Evolutionary conservation across 2,888 invertebrate genomes (phyloP).

Genomic region (Smittia aterrima): DNA sequence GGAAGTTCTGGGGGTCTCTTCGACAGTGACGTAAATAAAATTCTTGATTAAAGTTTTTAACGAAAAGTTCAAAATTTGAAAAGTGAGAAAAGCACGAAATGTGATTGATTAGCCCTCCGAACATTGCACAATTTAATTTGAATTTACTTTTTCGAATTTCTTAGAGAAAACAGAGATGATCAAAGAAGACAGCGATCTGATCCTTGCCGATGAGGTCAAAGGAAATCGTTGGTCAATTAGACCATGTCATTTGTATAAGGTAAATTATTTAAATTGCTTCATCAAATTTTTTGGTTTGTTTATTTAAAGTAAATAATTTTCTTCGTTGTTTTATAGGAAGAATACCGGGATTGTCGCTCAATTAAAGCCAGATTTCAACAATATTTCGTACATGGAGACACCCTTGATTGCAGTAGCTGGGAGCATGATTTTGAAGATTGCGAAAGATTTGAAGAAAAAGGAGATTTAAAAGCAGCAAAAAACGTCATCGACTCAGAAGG

Average conservation of each 20-base stretch:
- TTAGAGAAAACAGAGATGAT: background rate
- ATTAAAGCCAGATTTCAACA: conserved; percentile 78
- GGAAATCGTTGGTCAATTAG: conserved; percentile 58
- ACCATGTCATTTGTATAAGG: conserved; percentile 74
- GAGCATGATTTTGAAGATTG: conserved; percentile 75
- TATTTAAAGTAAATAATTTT: background rate
- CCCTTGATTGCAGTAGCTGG: conserved; percentile 76
- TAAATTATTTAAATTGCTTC: too few relatives aligned
- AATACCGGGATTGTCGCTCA: conserved; percentile 77
- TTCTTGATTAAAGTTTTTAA: too few relatives aligned
- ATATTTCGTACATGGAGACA: conserved; percentile 75
- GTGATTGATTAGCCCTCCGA: too few relatives aligned
- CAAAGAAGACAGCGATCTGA: conserved; percentile 31
- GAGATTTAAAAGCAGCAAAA: conserved; percentile 61
- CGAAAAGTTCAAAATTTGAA: too few relatives aligned
- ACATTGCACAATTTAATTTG: too few relatives aligned
- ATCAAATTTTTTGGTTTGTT: background rate
- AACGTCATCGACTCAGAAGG: conserved; percentile 72
- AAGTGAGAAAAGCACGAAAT: too few relatives aligned
- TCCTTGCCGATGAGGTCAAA: conserved; percentile 32
- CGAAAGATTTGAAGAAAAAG: conserved; percentile 63
- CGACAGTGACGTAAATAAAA: too few relatives aligned
- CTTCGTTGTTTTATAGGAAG: conserved; percentile 54
- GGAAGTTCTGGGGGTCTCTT: too few relatives aligned
- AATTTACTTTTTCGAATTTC: background rate